Evolutionary conservation across 37 sponge, comb jelly and placozoan species (phyloP), one percentile per base, ranked within the genome.

Genomic region (Diacarnus erythraeanus): DNA sequence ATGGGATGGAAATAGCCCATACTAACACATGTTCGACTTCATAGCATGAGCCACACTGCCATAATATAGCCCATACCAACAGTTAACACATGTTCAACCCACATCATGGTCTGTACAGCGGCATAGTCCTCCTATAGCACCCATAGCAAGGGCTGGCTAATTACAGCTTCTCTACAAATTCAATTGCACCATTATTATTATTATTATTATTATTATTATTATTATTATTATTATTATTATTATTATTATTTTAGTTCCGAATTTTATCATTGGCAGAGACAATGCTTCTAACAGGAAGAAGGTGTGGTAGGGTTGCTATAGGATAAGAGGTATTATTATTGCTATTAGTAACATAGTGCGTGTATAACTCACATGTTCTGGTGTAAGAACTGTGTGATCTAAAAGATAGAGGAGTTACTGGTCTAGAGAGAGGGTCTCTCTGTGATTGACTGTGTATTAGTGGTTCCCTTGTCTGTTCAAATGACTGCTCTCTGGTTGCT

Each of bases 351-450:
- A 47, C 12, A 12, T 15, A 47, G 6, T 47, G 12, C 12, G 51
- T n/a, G n/a, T n/a, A 47, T 47, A 12, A 47, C 51, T 47, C 51
- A 47, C 51, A 12, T 47, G 51, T 6, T 47, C 51, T 47, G 12
- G 51, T 47, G 51, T 12, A 47, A 18, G 68, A 33, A 43, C 12
- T 64, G 18, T 41, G 47, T 44, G 42, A 40, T 1, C 42, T 71
- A 33, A 39, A 75, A 10, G 75, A 57, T 56, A 68, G 80, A n/a
- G 86, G 86, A 47, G 87, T 87, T 39, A 58, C 68, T 79, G 77
- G 39, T 21, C 77, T 76, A n/a, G 44, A 41, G 10, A 20, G 73
- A 3, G 54, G 69, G 69, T 29, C 18, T 18, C 57, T 54, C n/a
- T n/a, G n/a, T n/a, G n/a, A n/a, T n/a, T 47, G 51, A 47, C 51